These are phyloP conservation scores for Pelobates fuscus DNA, from an alignment of 2,113 vertebrate genomes.

Conservation along the genomic window DNA sequence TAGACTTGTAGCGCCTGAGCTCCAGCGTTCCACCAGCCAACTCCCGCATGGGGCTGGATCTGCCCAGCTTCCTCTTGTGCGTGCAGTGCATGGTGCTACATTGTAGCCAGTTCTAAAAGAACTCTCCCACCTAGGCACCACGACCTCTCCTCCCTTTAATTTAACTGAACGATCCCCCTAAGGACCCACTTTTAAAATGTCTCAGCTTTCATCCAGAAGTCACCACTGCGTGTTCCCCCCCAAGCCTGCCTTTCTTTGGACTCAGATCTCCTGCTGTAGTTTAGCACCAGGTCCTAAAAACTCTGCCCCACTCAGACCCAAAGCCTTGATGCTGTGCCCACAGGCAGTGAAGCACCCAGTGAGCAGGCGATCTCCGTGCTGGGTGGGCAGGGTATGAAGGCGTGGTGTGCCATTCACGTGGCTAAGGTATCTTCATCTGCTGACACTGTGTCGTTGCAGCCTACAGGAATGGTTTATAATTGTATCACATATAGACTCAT, in stretches of 20 bases:
- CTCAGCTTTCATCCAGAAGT: not conserved
- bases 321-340: not conserved
- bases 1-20: constrained; percentile 57
- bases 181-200: no score
- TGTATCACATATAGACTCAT: no score
- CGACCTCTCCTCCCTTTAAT: no score
- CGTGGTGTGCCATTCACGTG: constrained; percentile 31
- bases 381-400: constrained; percentile 9
- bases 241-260: not conserved
- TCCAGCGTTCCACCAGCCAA: constrained; percentile 50
- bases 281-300: not conserved
- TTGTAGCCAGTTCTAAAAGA: constrained; percentile 10
- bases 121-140: constrained; percentile 1
- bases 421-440: constrained; percentile 11
- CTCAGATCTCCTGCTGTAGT: not conserved
- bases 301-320: not conserved
- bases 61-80: constrained; percentile 51
- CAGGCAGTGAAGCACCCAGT: not conserved
- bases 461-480: no score
- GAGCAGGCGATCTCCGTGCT: not conserved
- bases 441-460: no score
- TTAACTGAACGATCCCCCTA: no score
- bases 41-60: constrained; percentile 51
- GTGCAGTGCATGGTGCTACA: constrained; percentile 32
- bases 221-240: not conserved